Evolutionary conservation across 30 jellyfish, hydroid and myxozoan genomes (phyloP).

Genomic region (Cassiopea xamachana): DNA sequence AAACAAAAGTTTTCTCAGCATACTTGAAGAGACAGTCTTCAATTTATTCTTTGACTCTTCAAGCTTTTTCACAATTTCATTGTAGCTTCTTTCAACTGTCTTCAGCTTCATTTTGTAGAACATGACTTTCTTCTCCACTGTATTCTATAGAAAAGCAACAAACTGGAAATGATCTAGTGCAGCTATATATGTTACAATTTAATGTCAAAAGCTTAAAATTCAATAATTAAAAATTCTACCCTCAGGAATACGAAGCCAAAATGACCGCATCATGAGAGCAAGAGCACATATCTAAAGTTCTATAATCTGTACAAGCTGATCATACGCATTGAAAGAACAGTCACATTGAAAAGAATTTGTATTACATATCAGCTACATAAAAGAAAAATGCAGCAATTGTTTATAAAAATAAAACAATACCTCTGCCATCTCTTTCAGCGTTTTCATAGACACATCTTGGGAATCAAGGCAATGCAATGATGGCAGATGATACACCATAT

Average conservation of each 20-base stretch:
- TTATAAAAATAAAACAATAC: slow-evolving; percentile 13
- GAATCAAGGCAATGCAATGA: slow-evolving; percentile 73
- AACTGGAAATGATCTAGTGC: not conserved
- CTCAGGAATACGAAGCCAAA: too few species aligned
- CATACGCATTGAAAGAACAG: too few species aligned
- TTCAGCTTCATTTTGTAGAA: slow-evolving; percentile 82
- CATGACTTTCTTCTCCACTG: slow-evolving; percentile 80
- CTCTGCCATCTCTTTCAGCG: slow-evolving; percentile 85
- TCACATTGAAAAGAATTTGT: too few species aligned
- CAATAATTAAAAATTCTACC: too few species aligned
- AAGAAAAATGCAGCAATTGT: too few species aligned
- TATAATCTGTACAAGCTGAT: too few species aligned
- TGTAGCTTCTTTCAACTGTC: slow-evolving; percentile 73
- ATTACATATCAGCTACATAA: too few species aligned
- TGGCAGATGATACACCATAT: slow-evolving; percentile 87
- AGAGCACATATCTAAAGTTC: too few species aligned
- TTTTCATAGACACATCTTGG: slow-evolving; percentile 75
- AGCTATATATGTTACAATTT: too few species aligned
- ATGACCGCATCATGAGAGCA: too few species aligned
- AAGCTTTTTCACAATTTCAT: slow-evolving; percentile 36
- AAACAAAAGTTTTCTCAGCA: slow-evolving; percentile 62
- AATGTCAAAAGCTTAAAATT: too few species aligned
- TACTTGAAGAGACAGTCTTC: slow-evolving; percentile 55
- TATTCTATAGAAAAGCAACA: slow-evolving; percentile 42
- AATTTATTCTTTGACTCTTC: slow-evolving; percentile 54